These are phyloP conservation scores for Lysandra coridon DNA, from an alignment of 2,888 invertebrate genomes.

Conservation along the genomic window DNA sequence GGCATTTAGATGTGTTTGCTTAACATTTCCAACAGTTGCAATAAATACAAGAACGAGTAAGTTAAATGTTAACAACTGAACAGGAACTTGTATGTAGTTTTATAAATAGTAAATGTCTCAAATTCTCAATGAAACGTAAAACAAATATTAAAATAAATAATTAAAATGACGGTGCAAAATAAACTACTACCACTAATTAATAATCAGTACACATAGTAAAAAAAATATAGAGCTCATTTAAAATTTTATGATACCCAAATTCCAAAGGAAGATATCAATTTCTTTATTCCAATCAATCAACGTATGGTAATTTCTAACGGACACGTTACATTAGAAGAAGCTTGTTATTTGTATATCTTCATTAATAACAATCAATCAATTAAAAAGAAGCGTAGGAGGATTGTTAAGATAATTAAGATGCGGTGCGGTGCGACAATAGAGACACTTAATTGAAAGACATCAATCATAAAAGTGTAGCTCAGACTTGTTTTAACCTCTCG, in stretches of 20 bases:
- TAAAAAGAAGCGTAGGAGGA: constrained; percentile 8
- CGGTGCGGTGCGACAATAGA: constrained; percentile 10
- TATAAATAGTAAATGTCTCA: neutral
- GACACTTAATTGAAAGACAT: constrained; percentile 12
- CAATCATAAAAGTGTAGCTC: constrained; percentile 4
- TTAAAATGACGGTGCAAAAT: neutral
- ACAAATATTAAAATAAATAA: neutral
- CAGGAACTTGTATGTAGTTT: neutral
- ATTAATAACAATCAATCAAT: constrained; percentile 21
- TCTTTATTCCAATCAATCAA: neutral
- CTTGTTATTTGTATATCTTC: constrained; percentile 9
- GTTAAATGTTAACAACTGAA: neutral
- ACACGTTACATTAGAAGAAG: neutral
- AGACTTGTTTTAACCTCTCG: neutral
- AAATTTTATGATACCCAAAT: neutral
- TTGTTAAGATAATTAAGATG: constrained; percentile 29
- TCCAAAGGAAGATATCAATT: neutral
- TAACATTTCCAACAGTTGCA: neutral
- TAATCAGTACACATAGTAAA: neutral
- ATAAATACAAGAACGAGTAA: neutral
- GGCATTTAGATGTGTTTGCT: neutral
- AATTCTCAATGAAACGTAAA: neutral
- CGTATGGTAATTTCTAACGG: neutral
- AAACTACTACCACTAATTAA: too few relatives aligned
- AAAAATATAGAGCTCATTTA: neutral